These are phyloP conservation scores for Kradibia gibbosae DNA, from an alignment of 1,140 invertebrate species.

Conservation along the genomic window DNA sequence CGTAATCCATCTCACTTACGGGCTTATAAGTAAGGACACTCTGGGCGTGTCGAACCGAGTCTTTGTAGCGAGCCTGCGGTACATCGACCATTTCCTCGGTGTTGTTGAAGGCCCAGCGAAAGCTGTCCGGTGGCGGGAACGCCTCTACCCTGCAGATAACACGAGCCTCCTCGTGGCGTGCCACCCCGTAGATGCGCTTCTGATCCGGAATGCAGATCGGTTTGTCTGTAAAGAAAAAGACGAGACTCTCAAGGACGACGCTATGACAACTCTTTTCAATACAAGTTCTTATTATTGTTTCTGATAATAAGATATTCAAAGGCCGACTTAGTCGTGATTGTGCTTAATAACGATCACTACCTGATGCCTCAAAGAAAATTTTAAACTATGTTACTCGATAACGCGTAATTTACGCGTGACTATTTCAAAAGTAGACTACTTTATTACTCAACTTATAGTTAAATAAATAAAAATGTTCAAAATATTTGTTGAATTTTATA, in stretches of 20 bases:
- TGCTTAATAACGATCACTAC: too few species aligned
- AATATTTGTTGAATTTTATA: too few species aligned
- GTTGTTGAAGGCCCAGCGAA: constrained; percentile 93
- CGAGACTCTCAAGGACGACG: background rate
- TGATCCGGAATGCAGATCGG: constrained; percentile 86
- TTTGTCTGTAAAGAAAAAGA: constrained; percentile 77
- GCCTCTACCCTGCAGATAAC: constrained; percentile 90
- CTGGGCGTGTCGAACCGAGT: constrained; percentile 76
- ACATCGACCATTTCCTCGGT: constrained; percentile 86
- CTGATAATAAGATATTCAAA: too few species aligned
- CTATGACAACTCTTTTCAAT: too few species aligned
- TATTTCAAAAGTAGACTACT: too few species aligned
- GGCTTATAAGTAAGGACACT: constrained; percentile 86
- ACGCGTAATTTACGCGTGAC: too few species aligned
- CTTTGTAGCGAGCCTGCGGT: constrained; percentile 76
- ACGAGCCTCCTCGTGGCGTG: constrained; percentile 84
- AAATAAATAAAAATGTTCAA: too few species aligned
- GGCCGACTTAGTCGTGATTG: too few species aligned
- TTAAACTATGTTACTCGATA: too few species aligned
- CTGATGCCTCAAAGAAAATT: too few species aligned
- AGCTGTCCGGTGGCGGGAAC: constrained; percentile 85
- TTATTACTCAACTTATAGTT: too few species aligned
- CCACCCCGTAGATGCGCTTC: constrained; percentile 88
- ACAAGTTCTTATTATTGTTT: too few species aligned
- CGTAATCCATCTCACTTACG: constrained; percentile 83